phyloP scores from a whole-genome alignment of 2,797 vertebrate genomes.

The Artibeus jamaicensis region DNA sequence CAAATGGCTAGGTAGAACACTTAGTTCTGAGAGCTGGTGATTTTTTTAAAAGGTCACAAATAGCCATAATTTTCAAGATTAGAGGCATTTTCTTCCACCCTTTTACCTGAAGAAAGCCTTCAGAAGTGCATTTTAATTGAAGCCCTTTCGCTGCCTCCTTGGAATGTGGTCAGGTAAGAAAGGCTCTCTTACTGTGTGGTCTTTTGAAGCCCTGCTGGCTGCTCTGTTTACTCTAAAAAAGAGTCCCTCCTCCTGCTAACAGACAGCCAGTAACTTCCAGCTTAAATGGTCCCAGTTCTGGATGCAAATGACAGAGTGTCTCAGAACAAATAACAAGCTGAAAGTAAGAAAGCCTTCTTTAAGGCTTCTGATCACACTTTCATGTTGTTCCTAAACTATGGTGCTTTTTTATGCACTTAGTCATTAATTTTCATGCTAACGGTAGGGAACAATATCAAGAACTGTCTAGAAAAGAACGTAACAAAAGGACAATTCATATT shows the following conservation, averaged over 20 bases:
- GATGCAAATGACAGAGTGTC: conserved; percentile 8
- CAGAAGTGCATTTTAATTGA: neutral
- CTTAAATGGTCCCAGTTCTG: neutral
- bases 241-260: neutral
- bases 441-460: neutral
- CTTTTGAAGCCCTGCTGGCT: neutral
- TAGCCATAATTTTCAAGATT: neutral
- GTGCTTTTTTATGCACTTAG: neutral
- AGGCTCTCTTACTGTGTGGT: conserved; percentile 9
- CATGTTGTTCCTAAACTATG: neutral
- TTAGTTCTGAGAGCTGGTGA: neutral
- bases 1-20: neutral
- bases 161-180: conserved; percentile 5
- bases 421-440: conserved; percentile 19
- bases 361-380: neutral
- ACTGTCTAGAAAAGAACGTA: neutral
- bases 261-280: neutral
- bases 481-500: neutral
- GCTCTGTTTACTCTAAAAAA: conserved; percentile 6
- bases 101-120: conserved; percentile 14
- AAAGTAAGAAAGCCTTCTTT: neutral
- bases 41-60: neutral
- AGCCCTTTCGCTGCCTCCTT: neutral
- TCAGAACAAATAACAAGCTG: conserved; percentile 26
- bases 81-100: neutral